Base-by-base conservation (phyloP, 1,140 invertebrate species). In the Drosophila athabasca region DNA sequence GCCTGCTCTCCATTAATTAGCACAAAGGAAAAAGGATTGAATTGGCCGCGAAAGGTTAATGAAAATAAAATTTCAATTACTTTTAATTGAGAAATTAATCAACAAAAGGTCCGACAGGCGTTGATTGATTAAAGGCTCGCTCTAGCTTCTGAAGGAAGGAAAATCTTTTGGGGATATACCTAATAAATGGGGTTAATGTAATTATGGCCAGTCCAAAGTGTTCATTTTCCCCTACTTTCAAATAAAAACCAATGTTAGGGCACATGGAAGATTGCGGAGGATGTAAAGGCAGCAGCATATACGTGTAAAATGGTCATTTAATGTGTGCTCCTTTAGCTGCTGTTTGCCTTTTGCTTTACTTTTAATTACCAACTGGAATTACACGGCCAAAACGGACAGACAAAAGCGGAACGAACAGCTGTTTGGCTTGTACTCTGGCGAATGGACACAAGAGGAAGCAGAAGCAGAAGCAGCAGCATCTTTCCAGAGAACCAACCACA, bases 321-420 rank as follows among this genome's bases (percentile, higher is more conserved):
- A 81, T 85, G 77, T 67, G 71, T 22, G 59, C 46, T 58, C 71
- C 67, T 66, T 50, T 60, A 26, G 69, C 48, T 43, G 64, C 67
- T 64, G 64, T 55, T 67, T 85, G 78, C 81, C 69, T 87, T 87
- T 87, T 82, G 78, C 78, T 85, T 75, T 82, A 87, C 82, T 85
- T 85, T 85, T 85, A 85, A 85, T 85, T 85, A 85, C 82, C 82
- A 85, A 78, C 82, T 85, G 61, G 68, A 85, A 85, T 87, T 87
- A 77, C 82, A 82, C 55, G 68, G 51, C 68, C 74, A 67, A 69
- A 59, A 64, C 55, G 60, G 53, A 66, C 72, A 57, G 61, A 62
- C 46, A 72, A 79, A 85, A 41, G 67, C 64, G 60, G 62, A 88
- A 85, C 82, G 62, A 88, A 85, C 82, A 85, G 78, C 74, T 85